Percentiles rank a stretch among this genome's conserved stretches.
Conservation (phyloP, 2,888 invertebrate genomes). For the Empis stercorea region DNA sequence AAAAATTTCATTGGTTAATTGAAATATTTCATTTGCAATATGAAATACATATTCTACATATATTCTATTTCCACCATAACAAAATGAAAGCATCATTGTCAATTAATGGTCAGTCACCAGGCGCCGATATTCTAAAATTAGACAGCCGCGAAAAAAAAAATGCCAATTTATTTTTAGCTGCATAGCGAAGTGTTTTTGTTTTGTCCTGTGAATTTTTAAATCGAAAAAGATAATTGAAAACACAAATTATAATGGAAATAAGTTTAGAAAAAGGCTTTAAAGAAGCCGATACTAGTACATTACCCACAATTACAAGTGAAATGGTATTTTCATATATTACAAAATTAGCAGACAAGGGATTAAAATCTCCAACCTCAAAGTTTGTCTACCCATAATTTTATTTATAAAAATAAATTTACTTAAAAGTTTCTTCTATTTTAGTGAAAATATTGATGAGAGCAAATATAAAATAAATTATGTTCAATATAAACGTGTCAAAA, state of each 20-base stretch:
- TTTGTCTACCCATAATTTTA: background rate
- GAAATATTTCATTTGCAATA: no score
- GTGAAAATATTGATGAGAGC: constrained; percentile 14
- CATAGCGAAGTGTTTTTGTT: constrained; percentile 3
- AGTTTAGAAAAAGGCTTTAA: constrained; percentile 26
- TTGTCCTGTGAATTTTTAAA: constrained; percentile 11
- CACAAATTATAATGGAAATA: constrained; percentile 19
- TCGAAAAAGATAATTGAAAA: constrained; percentile 1
- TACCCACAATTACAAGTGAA: constrained; percentile 25
- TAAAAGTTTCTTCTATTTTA: no score
- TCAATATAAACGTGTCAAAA: constrained; percentile 23
- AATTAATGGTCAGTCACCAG: constrained; percentile 6
- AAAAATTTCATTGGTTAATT: no score
- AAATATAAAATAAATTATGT: constrained; percentile 30
- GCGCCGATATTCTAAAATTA: no score
- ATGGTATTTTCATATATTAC: constrained; percentile 28
- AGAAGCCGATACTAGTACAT: constrained; percentile 27
- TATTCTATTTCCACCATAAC: background rate
- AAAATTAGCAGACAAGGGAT: constrained; percentile 10
- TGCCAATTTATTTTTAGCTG: constrained; percentile 1
- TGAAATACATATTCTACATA: constrained; percentile 2
- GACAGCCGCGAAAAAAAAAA: constrained; percentile 1
- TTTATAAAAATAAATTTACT: background rate
- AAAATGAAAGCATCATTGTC: constrained; percentile 6
- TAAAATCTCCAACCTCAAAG: background rate